phyloP scores from a whole-genome alignment of 1,140 invertebrate species.

The Meloidogyne exigua region DNA sequence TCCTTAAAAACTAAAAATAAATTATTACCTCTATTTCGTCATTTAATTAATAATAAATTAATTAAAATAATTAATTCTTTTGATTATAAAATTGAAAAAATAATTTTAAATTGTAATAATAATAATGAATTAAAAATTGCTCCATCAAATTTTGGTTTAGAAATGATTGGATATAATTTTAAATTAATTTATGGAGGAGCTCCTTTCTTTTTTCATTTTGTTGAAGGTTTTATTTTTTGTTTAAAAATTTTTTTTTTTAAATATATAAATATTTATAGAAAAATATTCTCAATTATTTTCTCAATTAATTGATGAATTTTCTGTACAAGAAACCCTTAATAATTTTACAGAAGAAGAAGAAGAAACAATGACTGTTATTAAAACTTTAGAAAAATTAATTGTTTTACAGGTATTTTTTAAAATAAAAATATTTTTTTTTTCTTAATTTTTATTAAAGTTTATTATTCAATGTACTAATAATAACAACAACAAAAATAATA shows the following conservation, averaged over 20 bases:
- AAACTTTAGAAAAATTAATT: neutral
- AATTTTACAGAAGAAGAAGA: neutral
- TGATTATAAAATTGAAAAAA: neutral
- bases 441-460: neutral
- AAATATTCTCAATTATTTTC: conserved; percentile 9
- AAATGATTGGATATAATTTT: neutral
- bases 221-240: neutral
- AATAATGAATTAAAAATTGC: neutral
- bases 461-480: neutral
- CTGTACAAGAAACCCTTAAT: neutral
- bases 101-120: too few relatives aligned
- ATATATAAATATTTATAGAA: neutral
- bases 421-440: neutral
- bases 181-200: neutral
- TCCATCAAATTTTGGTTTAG: neutral
- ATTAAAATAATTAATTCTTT: neutral
- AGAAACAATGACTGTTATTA: neutral
- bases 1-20: neutral
- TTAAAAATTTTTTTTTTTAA: neutral
- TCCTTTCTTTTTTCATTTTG: conserved; percentile 5
- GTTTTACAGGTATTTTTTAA: neutral
- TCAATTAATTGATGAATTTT: neutral
- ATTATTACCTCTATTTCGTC: neutral
- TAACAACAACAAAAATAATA: neutral
- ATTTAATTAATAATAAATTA: conserved; percentile 1